Evolutionary conservation across 1,140 invertebrate species (phyloP), one percentile per base, ranked within the genome.

Genomic region (Nasonia vitripennis): DNA sequence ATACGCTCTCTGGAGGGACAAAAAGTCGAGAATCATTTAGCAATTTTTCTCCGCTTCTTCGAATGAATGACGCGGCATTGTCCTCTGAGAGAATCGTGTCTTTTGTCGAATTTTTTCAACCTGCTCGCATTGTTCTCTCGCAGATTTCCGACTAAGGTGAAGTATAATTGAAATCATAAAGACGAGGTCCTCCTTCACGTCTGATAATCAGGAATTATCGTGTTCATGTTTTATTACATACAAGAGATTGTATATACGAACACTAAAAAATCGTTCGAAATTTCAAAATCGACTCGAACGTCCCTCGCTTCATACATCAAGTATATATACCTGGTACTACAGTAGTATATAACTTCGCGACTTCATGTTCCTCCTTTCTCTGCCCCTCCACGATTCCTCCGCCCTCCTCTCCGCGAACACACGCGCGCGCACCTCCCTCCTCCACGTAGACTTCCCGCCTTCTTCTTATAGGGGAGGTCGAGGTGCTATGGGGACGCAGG

Each of bases 381-480:
- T 34, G 4, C 78, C 86, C 81, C 37, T 83, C 81, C 55, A 12
- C 82, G 2, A 2, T 31, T 17, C 74, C 20, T 77, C 62, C 79
- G 27, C 67, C 34, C 73, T 71, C 77, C 62, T 78, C 51, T 23
- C 48, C 27, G n/a, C n/a, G 20, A 71, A 17, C 9, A 45, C 5
- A 10, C 31, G 51, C 55, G 71, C 62, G 41, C 71, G 41, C 71
- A 45, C 70, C 78, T 78, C 78, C 83, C 79, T 78, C 77, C 80
- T 86, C 62, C 81, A 37, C 31, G 17, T 14, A 20, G 55, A 55
- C 78, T 75, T 83, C 84, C 75, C 83, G 85, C 81, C 83, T 77
- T 81, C 79, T 84, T 73, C 81, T 80, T 62, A 37, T 67, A n/a
- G 55, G 55, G 55, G 20, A 62, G 55, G 55, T 20, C 55, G 55